phyloP scores from a whole-genome alignment of 2,113 vertebrate genomes.

The Cynoglossus semilaevis region DNA sequence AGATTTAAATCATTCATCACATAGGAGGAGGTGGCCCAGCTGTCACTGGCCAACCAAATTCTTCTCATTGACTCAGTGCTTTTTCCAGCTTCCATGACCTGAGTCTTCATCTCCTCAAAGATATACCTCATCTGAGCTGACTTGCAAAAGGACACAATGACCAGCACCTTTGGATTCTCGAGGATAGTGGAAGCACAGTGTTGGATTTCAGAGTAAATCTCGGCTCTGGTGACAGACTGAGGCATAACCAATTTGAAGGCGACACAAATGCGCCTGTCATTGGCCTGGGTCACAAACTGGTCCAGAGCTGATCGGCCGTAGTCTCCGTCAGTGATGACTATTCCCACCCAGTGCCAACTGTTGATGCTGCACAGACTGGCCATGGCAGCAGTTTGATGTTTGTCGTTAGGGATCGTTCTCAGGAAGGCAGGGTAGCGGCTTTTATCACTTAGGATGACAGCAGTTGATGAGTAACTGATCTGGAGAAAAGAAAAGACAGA shows the following conservation, averaged over 20 bases:
- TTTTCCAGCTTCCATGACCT: conserved; percentile 19
- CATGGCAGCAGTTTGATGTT: conserved; percentile 86
- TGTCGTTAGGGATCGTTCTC: conserved; percentile 84
- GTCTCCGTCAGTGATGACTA: conserved; percentile 84
- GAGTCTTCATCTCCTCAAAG: conserved; percentile 69
- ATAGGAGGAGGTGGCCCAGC: conserved; percentile 79
- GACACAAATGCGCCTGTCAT: conserved; percentile 79
- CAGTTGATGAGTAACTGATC: conserved; percentile 88
- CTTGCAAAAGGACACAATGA: conserved; percentile 84
- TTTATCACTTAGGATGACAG: conserved; percentile 87
- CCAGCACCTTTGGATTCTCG: conserved; percentile 77
- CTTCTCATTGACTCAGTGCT: conserved; percentile 64
- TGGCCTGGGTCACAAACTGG: conserved; percentile 77
- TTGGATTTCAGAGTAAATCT: conserved; percentile 64
- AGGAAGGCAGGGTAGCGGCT: conserved; percentile 85
- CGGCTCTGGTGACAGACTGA: conserved; percentile 71
- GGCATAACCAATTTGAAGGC: conserved; percentile 84
- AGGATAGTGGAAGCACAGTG: conserved; percentile 72
- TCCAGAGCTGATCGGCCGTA: conserved; percentile 81
- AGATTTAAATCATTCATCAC: conserved; percentile 71
- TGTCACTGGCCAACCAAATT: conserved; percentile 89
- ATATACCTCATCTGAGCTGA: conserved; percentile 76
- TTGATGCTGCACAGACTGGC: conserved; percentile 75
- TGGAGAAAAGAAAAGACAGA: conserved; percentile 48
- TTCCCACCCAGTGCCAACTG: conserved; percentile 86